Percentiles rank a stretch among this genome's conserved stretches.
phyloP scores from a whole-genome alignment of 2,797 vertebrate genomes.

The Glossophaga mutica region DNA sequence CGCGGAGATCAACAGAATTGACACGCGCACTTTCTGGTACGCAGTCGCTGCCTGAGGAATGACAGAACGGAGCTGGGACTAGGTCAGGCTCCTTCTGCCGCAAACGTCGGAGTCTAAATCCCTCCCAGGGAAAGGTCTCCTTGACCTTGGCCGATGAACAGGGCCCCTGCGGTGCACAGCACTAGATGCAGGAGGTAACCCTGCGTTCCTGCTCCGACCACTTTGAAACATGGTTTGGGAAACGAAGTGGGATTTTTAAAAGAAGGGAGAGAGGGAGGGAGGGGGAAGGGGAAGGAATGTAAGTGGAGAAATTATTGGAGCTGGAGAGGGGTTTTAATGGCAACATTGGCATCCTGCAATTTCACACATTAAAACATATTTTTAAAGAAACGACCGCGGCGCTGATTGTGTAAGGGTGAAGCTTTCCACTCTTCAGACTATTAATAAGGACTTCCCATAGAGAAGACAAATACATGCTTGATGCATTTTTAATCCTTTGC shows the following conservation, averaged over 20 bases:
- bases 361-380: slow-evolving; percentile 87
- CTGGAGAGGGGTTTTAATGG: slow-evolving; percentile 83
- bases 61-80: neutral
- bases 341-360: slow-evolving; percentile 85
- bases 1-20: fast-evolving
- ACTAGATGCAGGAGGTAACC: neutral
- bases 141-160: fast-evolving
- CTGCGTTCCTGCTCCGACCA: slow-evolving; percentile 69
- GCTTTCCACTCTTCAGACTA: slow-evolving; percentile 87
- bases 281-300: slow-evolving; percentile 65
- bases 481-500: slow-evolving; percentile 89
- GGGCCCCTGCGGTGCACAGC: fast-evolving
- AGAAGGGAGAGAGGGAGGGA: neutral
- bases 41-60: fast-evolving
- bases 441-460: slow-evolving; percentile 88
- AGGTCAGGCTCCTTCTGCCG: neutral
- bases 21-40: fast-evolving
- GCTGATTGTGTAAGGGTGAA: slow-evolving; percentile 83
- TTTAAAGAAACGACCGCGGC: slow-evolving; percentile 70
- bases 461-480: slow-evolving; percentile 88
- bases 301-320: slow-evolving; percentile 84
- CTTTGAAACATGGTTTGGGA: slow-evolving; percentile 77
- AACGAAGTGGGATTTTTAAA: slow-evolving; percentile 63
- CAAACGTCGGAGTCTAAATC: fast-evolving
- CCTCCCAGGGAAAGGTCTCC: neutral